Conservation (phyloP, 1,140 invertebrate species). For the Drosophila mojavensis region DNA sequence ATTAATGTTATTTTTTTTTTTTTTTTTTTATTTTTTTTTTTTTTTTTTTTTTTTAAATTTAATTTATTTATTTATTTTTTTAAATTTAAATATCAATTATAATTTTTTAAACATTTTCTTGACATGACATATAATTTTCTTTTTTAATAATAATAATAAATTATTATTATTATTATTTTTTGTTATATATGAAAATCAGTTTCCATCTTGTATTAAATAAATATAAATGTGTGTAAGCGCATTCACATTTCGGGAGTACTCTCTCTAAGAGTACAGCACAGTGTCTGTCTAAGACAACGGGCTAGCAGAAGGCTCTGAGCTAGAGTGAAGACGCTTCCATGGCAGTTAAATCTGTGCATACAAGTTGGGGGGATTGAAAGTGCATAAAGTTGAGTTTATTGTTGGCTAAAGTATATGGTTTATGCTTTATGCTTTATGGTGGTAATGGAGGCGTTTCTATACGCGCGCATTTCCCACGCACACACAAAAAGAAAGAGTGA, state of each 20-base stretch:
- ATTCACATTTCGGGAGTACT: background rate
- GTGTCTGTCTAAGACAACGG: conserved; percentile 34
- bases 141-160: no score
- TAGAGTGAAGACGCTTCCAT: conserved; percentile 20
- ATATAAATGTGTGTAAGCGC: background rate
- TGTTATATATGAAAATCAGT: no score
- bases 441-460: conserved; percentile 56
- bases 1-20: no score
- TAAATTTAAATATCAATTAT: no score
- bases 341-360: conserved; percentile 79
- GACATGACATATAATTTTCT: no score
- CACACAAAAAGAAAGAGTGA: background rate
- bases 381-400: conserved; percentile 82
- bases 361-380: conserved; percentile 80
- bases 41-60: no score
- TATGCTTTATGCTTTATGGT: conserved; percentile 70
- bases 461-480: background rate
- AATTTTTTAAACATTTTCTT: no score
- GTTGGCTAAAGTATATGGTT: conserved; percentile 81
- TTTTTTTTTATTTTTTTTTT: no score
- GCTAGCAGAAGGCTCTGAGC: conserved; percentile 17
- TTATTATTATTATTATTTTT: no score
- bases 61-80: no score
- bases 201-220: no score
- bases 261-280: background rate